phyloP scores from a whole-genome alignment of 2,888 invertebrate genomes.

The Machimus rusticus region DNA sequence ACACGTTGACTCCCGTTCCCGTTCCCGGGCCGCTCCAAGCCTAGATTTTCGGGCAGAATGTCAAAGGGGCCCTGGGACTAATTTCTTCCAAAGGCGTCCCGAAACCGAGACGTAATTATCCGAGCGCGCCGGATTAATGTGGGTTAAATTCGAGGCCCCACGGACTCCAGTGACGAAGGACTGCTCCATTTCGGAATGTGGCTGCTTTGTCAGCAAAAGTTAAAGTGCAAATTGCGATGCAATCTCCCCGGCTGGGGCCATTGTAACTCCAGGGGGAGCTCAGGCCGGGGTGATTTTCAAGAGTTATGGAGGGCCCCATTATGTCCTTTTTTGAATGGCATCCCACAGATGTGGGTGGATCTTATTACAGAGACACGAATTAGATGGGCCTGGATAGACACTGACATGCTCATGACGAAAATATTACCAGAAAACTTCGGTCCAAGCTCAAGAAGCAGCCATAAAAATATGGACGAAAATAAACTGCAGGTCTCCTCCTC shows the following conservation, averaged over 20 bases:
- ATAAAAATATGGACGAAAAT: not conserved
- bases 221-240: not conserved
- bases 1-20: not conserved
- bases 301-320: not conserved
- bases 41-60: not conserved
- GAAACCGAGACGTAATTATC: not conserved
- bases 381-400: not conserved
- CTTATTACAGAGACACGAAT: not conserved
- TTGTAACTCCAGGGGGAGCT: not conserved
- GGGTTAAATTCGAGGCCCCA: not conserved
- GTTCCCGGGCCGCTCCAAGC: not conserved
- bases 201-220: not conserved
- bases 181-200: not conserved
- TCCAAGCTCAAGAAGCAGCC: not conserved
- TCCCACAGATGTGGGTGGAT: not conserved
- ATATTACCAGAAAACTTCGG: not conserved
- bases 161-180: not conserved
- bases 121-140: not conserved
- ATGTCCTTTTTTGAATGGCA: not conserved
- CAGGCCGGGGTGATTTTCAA: not conserved
- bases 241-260: not conserved
- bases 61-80: not conserved
- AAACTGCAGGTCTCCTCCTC: not conserved
- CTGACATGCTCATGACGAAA: not conserved
- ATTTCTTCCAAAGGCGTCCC: not conserved